Evolutionary conservation across 2,113 vertebrate genomes (phyloP).

Genomic region (Reinhardtius hippoglossoides): DNA sequence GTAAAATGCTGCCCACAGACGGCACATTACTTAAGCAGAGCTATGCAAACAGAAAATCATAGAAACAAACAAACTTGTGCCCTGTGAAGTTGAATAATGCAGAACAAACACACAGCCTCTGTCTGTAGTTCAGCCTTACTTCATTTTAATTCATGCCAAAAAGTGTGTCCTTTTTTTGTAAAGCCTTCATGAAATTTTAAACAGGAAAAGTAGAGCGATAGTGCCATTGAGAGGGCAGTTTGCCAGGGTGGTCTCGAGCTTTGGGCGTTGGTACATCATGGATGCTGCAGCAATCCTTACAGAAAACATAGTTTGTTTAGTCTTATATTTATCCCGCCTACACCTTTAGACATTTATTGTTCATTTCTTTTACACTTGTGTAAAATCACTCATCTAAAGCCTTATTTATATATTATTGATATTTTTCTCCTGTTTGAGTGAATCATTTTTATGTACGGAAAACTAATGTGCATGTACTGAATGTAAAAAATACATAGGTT

Average conservation of each 20-base stretch:
- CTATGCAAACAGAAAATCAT: constrained; percentile 35
- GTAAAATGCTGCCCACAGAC: constrained; percentile 14
- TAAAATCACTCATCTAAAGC: neutral
- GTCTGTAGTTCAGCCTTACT: constrained; percentile 26
- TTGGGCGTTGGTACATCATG: constrained; percentile 10
- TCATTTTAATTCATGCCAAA: constrained; percentile 33
- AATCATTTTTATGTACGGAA: constrained; percentile 1
- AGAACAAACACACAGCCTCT: constrained; percentile 28
- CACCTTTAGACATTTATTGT: neutral
- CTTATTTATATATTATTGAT: no score
- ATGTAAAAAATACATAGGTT: neutral
- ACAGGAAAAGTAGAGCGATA: constrained; percentile 42
- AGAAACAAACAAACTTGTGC: constrained; percentile 37
- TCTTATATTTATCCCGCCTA: constrained; percentile 7
- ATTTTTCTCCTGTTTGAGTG: neutral
- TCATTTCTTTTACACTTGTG: no score
- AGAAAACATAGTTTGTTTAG: neutral
- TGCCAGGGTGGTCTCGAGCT: constrained; percentile 27
- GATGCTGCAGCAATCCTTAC: constrained; percentile 33
- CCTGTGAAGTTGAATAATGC: constrained; percentile 14
- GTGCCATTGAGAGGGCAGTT: constrained; percentile 34
- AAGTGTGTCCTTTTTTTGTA: constrained; percentile 43
- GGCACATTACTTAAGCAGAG: constrained; percentile 3
- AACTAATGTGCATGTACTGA: neutral
- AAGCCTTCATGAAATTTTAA: constrained; percentile 50